Evolutionary conservation across 2,888 invertebrate species (phyloP), one percentile per base, ranked within the genome.

Genomic region (Acleris cristana): DNA sequence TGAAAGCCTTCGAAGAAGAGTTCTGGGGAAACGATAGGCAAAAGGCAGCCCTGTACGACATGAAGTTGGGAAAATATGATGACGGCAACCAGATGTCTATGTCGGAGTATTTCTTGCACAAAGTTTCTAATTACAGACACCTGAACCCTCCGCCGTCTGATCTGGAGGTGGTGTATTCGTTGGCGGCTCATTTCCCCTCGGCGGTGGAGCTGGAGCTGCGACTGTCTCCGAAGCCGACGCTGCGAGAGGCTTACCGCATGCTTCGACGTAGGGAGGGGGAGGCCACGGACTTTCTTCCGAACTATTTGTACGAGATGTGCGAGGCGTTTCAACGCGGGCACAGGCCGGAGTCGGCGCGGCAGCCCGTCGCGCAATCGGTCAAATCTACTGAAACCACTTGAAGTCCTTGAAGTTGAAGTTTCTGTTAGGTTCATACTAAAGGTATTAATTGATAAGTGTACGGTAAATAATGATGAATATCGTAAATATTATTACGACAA

Each of bases 291-390:
- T 92, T 88, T 76, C 79, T 92, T 69, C 92, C 92, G 59, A 92
- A 92, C 78, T 92, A 92, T 75, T 82, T 92, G 76, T 92, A 87
- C 76, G 92, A 92, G 78, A 92, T 92, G 92, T 92, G 92, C 72
- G 92, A 92, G 72, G 88, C 89, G 26, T 92, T 88, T 71, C 92
- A 92, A 72, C 85, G 87, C 58, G 91, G 91, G 18, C 85, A 85
- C 65, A 81, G 85, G 59, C 87, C 91, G 44, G 88, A 89, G 64
- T 89, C 90, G 8, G 86, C 87, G 18, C 80, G 89, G 40, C 77
- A 79, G 19, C 86, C 88, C 51, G 80, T 76, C 45, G 74, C 81
- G 18, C 78, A 79, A 53, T 77, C 81, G 48, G 77, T 77, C n/a
- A 72, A 77, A n/a, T 77, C 76, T 49, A 72, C 72, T 18, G 81